These are phyloP conservation scores for Orthonevra nobilis DNA, from an alignment of 2,888 invertebrate species.

Conservation along the genomic window DNA sequence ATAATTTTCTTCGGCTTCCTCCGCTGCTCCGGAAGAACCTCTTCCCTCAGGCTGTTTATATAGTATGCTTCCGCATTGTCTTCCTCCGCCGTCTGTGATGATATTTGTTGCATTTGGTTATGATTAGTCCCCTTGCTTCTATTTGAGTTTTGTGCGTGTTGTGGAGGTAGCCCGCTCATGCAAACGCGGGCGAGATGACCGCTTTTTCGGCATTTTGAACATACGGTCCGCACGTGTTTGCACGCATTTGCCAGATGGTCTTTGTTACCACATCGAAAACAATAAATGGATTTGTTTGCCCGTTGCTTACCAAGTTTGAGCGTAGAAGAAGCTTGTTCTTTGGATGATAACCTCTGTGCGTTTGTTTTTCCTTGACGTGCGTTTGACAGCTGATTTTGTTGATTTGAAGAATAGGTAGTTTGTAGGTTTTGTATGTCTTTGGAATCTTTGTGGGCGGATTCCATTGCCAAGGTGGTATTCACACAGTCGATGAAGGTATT, in stretches of 20 bases:
- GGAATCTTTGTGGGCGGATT: slow-evolving; percentile 26
- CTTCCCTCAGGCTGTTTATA: background rate
- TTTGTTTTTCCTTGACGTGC: background rate
- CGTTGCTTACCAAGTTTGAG: background rate
- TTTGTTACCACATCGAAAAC: slow-evolving; percentile 23
- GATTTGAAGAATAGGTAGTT: background rate
- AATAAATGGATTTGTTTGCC: background rate
- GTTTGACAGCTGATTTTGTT: slow-evolving; percentile 17
- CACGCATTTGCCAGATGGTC: background rate
- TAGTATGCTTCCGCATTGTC: background rate
- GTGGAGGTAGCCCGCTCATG: background rate
- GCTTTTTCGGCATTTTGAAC: background rate
- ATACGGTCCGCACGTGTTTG: background rate
- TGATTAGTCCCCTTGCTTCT: background rate
- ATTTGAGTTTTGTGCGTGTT: background rate
- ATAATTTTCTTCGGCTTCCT: slow-evolving; percentile 9
- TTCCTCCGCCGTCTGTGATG: background rate
- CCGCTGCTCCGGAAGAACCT: background rate
- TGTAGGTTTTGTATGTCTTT: slow-evolving; percentile 43
- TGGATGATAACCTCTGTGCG: too few species aligned
- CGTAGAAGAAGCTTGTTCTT: background rate
- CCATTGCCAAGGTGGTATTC: slow-evolving; percentile 7
- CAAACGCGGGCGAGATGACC: slow-evolving; percentile 6
- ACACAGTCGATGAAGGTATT: slow-evolving; percentile 14
- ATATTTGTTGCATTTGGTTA: slow-evolving; percentile 6